Evolutionary conservation across 2,113 vertebrate genomes (phyloP).

Genomic region (Colaptes auratus): DNA sequence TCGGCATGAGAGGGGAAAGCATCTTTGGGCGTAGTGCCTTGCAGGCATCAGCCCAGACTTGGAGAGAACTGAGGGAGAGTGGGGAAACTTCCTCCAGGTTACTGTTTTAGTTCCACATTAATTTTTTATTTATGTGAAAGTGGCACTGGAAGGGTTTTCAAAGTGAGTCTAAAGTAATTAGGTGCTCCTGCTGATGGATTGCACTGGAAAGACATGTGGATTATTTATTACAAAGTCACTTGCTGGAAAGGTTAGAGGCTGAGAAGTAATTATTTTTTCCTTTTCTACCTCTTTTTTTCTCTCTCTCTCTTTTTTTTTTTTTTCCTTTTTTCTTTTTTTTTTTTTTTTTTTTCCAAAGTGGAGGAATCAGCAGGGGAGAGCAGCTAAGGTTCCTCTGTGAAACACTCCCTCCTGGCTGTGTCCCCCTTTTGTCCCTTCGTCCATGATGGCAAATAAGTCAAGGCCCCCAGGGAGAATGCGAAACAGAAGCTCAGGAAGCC

Average conservation of each 20-base stretch:
- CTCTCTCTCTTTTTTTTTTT: not conserved
- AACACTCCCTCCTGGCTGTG: not conserved
- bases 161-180: conserved; percentile 83
- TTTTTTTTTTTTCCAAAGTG: conserved; percentile 6
- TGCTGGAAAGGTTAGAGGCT: conserved; percentile 85
- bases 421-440: not conserved
- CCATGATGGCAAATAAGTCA: not conserved
- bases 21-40: not conserved
- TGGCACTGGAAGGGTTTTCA: conserved; percentile 76
- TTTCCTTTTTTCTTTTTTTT: no score
- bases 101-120: conserved; percentile 49
- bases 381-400: conserved; percentile 37
- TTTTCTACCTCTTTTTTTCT: not conserved
- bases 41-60: not conserved
- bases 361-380: conserved; percentile 47
- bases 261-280: conserved; percentile 82
- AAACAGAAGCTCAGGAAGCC: not conserved
- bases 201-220: conserved; percentile 78
- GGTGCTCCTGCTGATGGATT: conserved; percentile 78
- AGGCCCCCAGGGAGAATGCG: rapidly evolving
- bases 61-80: not conserved
- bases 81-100: conserved; percentile 2
- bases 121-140: conserved; percentile 83
- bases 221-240: conserved; percentile 84
- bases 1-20: not conserved